phyloP scores from a whole-genome alignment of 2,113 vertebrate genomes.

The Alethe diademata region DNA sequence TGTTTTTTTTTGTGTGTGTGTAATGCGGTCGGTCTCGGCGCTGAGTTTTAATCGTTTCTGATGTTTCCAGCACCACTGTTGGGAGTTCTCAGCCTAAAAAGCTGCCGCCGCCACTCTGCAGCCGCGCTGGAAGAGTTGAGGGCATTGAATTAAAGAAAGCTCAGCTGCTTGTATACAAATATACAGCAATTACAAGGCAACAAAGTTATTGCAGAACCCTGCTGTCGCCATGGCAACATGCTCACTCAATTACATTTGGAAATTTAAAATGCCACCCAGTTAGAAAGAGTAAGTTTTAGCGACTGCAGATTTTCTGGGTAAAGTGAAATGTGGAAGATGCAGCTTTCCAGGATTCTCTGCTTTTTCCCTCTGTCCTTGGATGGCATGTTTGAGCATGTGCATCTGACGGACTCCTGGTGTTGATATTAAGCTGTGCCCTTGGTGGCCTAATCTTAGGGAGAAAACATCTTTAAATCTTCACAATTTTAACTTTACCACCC shows the following conservation, averaged over 20 bases:
- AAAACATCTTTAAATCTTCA: background rate
- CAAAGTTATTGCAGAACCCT: conserved; percentile 68
- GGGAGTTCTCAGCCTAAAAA: background rate
- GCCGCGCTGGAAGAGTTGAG: conserved; percentile 39
- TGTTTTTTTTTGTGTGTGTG: background rate
- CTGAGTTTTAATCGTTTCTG: conserved; percentile 13
- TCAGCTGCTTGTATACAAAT: conserved; percentile 70
- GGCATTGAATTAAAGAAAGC: conserved; percentile 53
- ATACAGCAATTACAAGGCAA: conserved; percentile 59
- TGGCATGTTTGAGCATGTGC: background rate
- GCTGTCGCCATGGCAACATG: conserved; percentile 57
- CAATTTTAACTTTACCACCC: background rate
- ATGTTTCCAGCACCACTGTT: background rate
- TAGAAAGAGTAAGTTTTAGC: conserved; percentile 60
- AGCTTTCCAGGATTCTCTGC: conserved; percentile 31
- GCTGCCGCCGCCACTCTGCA: background rate
- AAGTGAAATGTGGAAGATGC: background rate
- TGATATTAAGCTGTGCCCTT: background rate
- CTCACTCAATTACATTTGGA: conserved; percentile 64
- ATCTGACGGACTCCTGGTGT: accelerated
- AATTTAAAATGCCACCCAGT: conserved; percentile 68
- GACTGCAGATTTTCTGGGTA: conserved; percentile 1
- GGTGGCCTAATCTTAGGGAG: background rate
- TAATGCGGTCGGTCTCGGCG: background rate
- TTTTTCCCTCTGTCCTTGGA: background rate